Percentiles rank a stretch among this genome's conserved stretches.
Evolutionary conservation across 2,888 invertebrate species (phyloP).

Genomic region (Philereme transversata): DNA sequence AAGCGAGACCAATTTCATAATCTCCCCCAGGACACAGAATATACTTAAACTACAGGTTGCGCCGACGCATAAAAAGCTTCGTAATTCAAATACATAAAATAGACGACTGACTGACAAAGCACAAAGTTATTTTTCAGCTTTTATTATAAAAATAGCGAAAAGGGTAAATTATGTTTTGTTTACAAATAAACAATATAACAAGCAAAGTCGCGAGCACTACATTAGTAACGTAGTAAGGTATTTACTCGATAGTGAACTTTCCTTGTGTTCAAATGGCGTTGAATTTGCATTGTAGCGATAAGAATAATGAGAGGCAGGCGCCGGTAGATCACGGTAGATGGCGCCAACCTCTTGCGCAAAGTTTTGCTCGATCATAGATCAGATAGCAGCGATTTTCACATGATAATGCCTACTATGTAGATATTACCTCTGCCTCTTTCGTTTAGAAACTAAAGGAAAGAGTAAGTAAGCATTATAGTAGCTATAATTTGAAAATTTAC

Average conservation of each 20-base stretch:
- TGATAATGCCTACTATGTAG: constrained; percentile 7
- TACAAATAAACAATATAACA: too few relatives aligned
- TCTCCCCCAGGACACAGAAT: constrained; percentile 38
- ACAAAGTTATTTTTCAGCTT: too few relatives aligned
- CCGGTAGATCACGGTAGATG: constrained; percentile 63
- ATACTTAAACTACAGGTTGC: constrained; percentile 22
- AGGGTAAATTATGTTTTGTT: too few relatives aligned
- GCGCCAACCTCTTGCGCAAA: constrained; percentile 58
- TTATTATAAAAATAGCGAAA: too few relatives aligned
- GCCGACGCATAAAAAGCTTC: constrained; percentile 47
- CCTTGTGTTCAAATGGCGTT: constrained; percentile 31
- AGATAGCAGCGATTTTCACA: constrained; percentile 42
- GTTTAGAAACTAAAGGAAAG: too few relatives aligned
- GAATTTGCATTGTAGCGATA: constrained; percentile 66
- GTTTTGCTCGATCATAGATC: constrained; percentile 45
- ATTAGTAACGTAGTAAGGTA: constrained; percentile 4
- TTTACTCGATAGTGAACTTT: constrained; percentile 21
- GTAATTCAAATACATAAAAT: not conserved
- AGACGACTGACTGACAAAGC: not conserved
- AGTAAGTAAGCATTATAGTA: too few relatives aligned
- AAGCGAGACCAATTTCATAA: constrained; percentile 75
- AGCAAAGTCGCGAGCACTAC: not conserved
- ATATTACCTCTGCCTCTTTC: too few relatives aligned
- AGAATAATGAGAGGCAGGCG: constrained; percentile 63
- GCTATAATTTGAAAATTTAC: not conserved